Base-by-base conservation (phyloP, 2,113 vertebrate species). In the Gambusia affinis region DNA sequence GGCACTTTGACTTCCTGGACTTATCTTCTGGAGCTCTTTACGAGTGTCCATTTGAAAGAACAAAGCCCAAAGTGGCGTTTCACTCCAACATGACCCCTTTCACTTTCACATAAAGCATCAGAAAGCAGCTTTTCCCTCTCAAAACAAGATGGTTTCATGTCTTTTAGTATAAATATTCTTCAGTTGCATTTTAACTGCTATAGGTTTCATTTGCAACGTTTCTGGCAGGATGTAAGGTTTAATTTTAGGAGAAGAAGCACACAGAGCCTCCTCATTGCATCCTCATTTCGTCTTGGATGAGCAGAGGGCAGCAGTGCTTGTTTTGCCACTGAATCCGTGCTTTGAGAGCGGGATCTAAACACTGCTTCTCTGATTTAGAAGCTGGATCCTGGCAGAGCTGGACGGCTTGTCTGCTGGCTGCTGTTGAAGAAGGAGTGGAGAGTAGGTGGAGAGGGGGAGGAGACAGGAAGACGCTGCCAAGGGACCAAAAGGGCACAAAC, bases 361-460 rank as follows among this genome's bases (percentile, higher is more conserved):
- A 85, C 85, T 76, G 74, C 71, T 84, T 70, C 78, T 79, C 81
- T 88, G 90, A 87, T 90, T 92, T 85, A 87, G 80, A 62, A 86
- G 86, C 89, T 90, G 85, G 75, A 91, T 77, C 75, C 0, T 82
- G 88, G 75, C 73, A 80, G 84, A 62, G 67, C 72, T 60, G 67
- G 33, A 31, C 78, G 75, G 79, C 82, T 57, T 87, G 85, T 85
- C 78, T 87, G 87, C 78, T 87, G 87, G 87, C 77, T 19, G 19
- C 62, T 77, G 80, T 27, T 83, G 76, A 67, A 29, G 65, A 51
- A 39, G 42, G 67, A 35, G 31, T 42, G 70, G n/a, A 62, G 64
- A 54, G n/a, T 17, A 15, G 65, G 1, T 27, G 29, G 22, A 7
- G 22, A 47, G 64, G 44, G 67, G 65, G 70, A 14, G 74, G 72